phyloP scores from a whole-genome alignment of 2,113 vertebrate genomes.

The Chaenocephalus aceratus region DNA sequence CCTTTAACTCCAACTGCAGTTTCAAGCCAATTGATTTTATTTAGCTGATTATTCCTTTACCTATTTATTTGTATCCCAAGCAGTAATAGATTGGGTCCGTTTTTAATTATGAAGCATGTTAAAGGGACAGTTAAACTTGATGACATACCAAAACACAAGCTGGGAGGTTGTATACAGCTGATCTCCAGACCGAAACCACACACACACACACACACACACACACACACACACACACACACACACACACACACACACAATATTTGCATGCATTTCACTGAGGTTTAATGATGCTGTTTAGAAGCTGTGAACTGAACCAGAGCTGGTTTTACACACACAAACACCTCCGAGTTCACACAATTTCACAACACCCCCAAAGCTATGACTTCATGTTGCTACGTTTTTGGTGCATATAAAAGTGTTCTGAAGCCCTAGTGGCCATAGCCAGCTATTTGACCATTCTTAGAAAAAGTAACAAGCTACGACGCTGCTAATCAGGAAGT shows the following conservation, averaged over 20 bases:
- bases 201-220: not conserved
- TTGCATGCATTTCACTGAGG: not conserved
- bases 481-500: not conserved
- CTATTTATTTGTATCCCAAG: not conserved
- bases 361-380: not conserved
- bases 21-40: constrained; percentile 5
- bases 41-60: not conserved
- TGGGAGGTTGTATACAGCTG: constrained; percentile 66
- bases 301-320: constrained; percentile 13
- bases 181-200: constrained; percentile 46
- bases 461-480: too few relatives aligned
- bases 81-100: constrained; percentile 32
- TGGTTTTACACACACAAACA: constrained; percentile 15
- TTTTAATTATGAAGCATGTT: constrained; percentile 64
- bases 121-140: constrained; percentile 76
- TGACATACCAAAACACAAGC: constrained; percentile 58
- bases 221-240: constrained; percentile 1
- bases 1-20: not conserved
- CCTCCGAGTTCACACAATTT: not conserved
- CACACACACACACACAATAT: not conserved
- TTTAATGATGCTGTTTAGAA: constrained; percentile 47
- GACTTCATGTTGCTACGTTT: too few relatives aligned
- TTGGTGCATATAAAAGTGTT: too few relatives aligned
- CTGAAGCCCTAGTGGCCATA: not conserved
- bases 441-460: not conserved